Conservation (phyloP, 2,113 vertebrate species). For the Nycticorax nycticorax region DNA sequence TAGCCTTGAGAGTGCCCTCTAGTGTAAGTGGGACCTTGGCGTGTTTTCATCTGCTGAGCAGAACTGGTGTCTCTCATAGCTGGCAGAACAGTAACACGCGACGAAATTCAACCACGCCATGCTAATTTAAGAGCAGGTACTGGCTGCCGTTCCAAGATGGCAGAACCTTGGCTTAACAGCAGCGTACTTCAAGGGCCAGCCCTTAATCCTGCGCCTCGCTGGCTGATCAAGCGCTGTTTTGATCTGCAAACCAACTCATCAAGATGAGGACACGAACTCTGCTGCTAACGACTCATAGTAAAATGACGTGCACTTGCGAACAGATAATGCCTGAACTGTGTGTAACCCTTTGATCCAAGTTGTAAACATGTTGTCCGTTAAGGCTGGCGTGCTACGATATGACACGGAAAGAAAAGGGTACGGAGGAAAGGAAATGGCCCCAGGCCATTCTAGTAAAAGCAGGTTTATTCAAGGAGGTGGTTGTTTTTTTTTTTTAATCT, state of each 20-base stretch:
- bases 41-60: background rate
- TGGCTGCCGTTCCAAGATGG: background rate
- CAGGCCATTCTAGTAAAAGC: background rate
- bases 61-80: background rate
- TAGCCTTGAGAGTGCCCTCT: conserved; percentile 1
- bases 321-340: background rate
- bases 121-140: background rate
- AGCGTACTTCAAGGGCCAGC: background rate
- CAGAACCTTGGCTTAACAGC: background rate
- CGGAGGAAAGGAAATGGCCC: background rate
- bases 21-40: background rate
- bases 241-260: background rate
- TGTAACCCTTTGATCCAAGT: background rate
- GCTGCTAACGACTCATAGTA: background rate
- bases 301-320: background rate
- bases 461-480: background rate
- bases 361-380: background rate
- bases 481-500: background rate
- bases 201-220: background rate
- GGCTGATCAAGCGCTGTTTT: background rate
- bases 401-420: fast-evolving
- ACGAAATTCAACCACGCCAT: background rate
- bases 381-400: background rate
- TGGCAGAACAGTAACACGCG: fast-evolving
- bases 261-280: background rate